Evolutionary conservation across 2,113 vertebrate species (phyloP), one percentile per base, ranked within the genome.

Genomic region (Phalacrocorax aristotelis): DNA sequence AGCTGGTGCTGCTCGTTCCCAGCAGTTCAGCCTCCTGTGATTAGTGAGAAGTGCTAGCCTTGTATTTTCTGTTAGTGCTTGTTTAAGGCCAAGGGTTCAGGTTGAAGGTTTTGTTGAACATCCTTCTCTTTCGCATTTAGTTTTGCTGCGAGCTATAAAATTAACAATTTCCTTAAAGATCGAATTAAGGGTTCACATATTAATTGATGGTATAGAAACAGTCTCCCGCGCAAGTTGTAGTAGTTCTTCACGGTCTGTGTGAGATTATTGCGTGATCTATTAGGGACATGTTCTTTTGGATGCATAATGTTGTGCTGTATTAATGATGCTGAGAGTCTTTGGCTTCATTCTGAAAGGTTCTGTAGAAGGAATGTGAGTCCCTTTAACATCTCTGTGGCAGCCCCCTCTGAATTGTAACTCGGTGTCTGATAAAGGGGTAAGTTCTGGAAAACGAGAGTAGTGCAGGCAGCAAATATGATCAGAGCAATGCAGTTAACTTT

Each of bases 141-240:
- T 65, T 74, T 82, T 36, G 36, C 83, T 55, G 23, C 1, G 32
- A 90, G 91, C 79, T 66, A 2, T 55, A 11, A 90, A 93, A 97
- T 92, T 79, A 93, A 66, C 65, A 23, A 2, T 69, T 80, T 38
- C 57, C 36, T 91, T 52, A 44, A 88, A 95, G 92, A 93, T 68
- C 2, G 7, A 90, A 57, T 36, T 55, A 48, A 93, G 93, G 84
- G 77, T 91, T 92, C 49, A 15, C 52, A 1, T 85, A 61, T 83
- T 93, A 83, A 91, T 85, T 81, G 74, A 60, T 86, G 79, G 58
- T 51, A 34, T 60, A 32, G 52, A 83, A 91, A 15, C 46, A 36
- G 34, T 49, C 78, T 88, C 38, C 17, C 32, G 40, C 29, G 20
- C 9, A 7, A 40, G 46, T 36, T 71, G 15, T 26, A 54, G 9